These are phyloP conservation scores for Conomelus anceps DNA, from an alignment of 2,888 invertebrate genomes.

Conservation along the genomic window DNA sequence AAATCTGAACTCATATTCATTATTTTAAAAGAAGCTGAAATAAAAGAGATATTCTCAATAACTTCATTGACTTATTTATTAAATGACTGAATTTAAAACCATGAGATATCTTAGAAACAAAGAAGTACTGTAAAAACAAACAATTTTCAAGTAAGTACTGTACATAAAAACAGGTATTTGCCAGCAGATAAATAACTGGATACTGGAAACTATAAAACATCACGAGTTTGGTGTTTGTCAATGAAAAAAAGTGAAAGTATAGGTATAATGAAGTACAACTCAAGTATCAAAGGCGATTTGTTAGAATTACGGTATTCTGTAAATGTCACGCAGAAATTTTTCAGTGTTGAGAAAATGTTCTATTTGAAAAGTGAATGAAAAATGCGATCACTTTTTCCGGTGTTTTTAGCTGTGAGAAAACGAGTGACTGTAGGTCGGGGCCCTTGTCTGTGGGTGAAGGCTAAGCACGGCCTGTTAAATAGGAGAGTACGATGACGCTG, in stretches of 20 bases:
- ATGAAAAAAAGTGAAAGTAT: background rate
- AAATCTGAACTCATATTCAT: too few relatives aligned
- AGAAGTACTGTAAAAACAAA: background rate
- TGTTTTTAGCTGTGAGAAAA: too few relatives aligned
- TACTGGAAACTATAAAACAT: background rate
- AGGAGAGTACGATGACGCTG: background rate
- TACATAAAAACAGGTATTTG: background rate
- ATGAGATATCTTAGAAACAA: background rate
- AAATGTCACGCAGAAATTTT: background rate
- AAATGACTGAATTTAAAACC: background rate
- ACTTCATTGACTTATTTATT: too few relatives aligned
- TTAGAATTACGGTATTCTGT: background rate
- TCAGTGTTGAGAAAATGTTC: background rate
- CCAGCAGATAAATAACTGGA: background rate
- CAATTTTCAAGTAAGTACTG: background rate
- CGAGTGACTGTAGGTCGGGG: background rate
- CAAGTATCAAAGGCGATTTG: background rate
- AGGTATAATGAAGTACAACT: background rate
- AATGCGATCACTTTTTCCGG: background rate
- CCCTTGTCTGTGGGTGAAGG: background rate
- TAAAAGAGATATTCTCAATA: too few relatives aligned
- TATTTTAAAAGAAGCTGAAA: too few relatives aligned
- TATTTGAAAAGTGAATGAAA: background rate
- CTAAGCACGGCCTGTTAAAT: conserved; percentile 3
- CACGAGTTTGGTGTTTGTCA: background rate